Evolutionary conservation across 2,888 invertebrate genomes (phyloP).

Genomic region (Galerucella nymphaeae): DNA sequence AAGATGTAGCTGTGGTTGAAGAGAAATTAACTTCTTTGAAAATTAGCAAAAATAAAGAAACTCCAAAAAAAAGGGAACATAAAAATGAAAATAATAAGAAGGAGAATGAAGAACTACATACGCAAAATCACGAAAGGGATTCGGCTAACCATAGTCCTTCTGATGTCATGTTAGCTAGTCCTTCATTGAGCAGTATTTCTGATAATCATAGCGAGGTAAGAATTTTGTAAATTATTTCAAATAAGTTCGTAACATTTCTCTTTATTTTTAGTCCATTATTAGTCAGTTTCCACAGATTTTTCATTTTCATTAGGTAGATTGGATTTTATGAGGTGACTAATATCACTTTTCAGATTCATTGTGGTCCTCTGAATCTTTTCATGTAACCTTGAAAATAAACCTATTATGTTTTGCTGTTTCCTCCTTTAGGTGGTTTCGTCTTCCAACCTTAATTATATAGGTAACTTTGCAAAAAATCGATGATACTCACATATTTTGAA

Average conservation of each 20-base stretch:
- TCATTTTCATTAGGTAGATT: too few relatives aligned
- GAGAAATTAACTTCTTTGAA: constrained; percentile 50
- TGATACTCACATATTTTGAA: too few relatives aligned
- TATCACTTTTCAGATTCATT: too few relatives aligned
- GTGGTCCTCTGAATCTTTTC: too few relatives aligned
- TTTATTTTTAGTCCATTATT: too few relatives aligned
- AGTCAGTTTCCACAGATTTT: too few relatives aligned
- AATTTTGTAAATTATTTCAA: neutral
- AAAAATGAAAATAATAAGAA: constrained; percentile 26
- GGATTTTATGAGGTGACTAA: too few relatives aligned
- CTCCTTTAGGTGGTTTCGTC: too few relatives aligned
- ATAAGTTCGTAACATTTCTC: neutral
- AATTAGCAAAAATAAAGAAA: constrained; percentile 40
- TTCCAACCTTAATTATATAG: too few relatives aligned
- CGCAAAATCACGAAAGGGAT: constrained; percentile 69
- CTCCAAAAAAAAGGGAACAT: constrained; percentile 24
- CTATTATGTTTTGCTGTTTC: too few relatives aligned
- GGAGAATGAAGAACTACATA: constrained; percentile 42
- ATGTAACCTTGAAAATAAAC: too few relatives aligned
- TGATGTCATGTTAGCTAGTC: constrained; percentile 76
- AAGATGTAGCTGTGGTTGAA: constrained; percentile 49
- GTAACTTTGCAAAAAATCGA: too few relatives aligned
- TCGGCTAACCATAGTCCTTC: constrained; percentile 84
- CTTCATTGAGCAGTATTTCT: constrained; percentile 75
- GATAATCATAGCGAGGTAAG: constrained; percentile 74